Evolutionary conservation across 2,797 vertebrate genomes (phyloP), one percentile per base, ranked within the genome.

Genomic region (Distichodus sexfasciatus): DNA sequence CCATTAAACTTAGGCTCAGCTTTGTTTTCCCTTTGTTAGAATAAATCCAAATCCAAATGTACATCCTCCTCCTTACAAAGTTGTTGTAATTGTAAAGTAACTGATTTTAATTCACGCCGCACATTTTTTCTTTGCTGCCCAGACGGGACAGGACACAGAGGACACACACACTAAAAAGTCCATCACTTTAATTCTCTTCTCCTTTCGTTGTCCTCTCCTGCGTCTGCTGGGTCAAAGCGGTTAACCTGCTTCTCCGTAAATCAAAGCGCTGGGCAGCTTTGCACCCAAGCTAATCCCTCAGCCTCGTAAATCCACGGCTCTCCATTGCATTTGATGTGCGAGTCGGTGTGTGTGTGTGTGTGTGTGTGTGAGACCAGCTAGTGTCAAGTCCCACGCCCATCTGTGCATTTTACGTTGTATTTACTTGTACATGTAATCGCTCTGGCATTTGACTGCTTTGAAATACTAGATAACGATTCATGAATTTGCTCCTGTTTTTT

Each of bases 191-290:
- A 74, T 70, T 72, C 31, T 28, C 43, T 66, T 36, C 44, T 48
- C 43, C n/a, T 15, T 53, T 19, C n/a, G 54, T 31, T 54, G 36
- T n/a, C 40, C 53, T 59, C 23, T 65, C 28, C 69, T 59, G 17
- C 40, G 46, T 43, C 59, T 54, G 1, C 31, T 26, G 58, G 71
- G 68, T 74, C 67, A 74, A 48, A 59, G 51, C 58, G n/a, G 38
- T 68, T 77, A 68, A 71, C 68, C 58, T 77, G 7, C 33, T 40
- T 9, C 68, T 64, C 50, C 48, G 66, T 71, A 66, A 77, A 77
- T 77, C 58, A 67, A n/a, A 58, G 7, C 29, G 21, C 48, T 29
- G 41, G 46, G 38, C 12, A 8, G 57, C 59, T 66, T 71, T 54
- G 50, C 46, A 46, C 15, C 64, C 55, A 43, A 64, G 35, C 63